phyloP scores from a whole-genome alignment of 1,140 invertebrate species.

The Acromyrmex charruanus region DNA sequence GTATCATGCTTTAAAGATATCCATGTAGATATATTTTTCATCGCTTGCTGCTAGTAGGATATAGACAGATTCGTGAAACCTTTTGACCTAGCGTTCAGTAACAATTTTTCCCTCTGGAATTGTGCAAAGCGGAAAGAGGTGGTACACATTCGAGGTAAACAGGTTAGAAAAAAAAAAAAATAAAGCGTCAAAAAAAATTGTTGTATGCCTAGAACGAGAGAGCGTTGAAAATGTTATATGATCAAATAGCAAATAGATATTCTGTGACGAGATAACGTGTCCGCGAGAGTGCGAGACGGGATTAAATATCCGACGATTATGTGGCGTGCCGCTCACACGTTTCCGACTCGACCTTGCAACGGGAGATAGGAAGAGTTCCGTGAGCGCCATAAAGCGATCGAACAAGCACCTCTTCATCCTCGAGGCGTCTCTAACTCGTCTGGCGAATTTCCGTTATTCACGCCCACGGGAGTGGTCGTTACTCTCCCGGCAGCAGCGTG shows the following conservation, averaged over 20 bases:
- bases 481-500: slow-evolving; percentile 37
- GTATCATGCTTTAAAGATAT: not conserved
- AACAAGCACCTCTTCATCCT: slow-evolving; percentile 57
- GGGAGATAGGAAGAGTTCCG: slow-evolving; percentile 45
- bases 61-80: not conserved
- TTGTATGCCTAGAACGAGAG: not conserved
- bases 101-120: not conserved
- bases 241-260: not conserved
- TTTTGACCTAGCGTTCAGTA: not conserved
- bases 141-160: not conserved
- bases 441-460: slow-evolving; percentile 62
- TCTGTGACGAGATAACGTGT: slow-evolving; percentile 17
- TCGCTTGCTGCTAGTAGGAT: not conserved
- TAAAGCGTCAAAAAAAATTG: not conserved
- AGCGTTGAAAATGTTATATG: not conserved
- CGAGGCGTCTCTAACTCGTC: slow-evolving; percentile 54
- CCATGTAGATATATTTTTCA: slow-evolving; percentile 30
- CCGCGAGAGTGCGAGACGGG: slow-evolving; percentile 3
- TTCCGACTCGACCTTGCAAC: slow-evolving; percentile 52
- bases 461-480: slow-evolving; percentile 61
- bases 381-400: slow-evolving; percentile 46
- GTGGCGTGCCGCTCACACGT: slow-evolving; percentile 30
- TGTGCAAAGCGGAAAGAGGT: not conserved
- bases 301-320: slow-evolving; percentile 46
- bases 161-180: not conserved